phyloP scores from a whole-genome alignment of 2,113 vertebrate genomes.

The Phalacrocorax aristotelis region DNA sequence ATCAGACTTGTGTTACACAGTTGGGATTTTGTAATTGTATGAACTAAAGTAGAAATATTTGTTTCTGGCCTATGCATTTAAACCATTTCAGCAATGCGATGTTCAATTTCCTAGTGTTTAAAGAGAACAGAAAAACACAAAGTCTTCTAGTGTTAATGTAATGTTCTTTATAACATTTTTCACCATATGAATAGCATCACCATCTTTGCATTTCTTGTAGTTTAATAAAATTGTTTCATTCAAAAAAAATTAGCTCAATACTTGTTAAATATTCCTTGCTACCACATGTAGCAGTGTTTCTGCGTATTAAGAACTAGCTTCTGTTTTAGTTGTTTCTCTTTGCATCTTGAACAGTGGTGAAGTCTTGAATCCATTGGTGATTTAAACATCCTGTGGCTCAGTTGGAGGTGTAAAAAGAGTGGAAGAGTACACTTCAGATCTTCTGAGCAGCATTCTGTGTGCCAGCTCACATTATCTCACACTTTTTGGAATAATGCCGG shows the following conservation, averaged over 20 bases:
- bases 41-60: conserved; percentile 13
- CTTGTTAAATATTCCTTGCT: neutral
- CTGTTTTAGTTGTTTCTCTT: neutral
- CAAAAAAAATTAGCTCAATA: neutral
- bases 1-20: conserved; percentile 38
- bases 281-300: neutral
- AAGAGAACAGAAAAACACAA: neutral
- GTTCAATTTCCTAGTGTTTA: neutral
- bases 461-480: neutral
- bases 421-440: neutral
- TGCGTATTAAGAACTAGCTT: neutral
- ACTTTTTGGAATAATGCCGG: neutral
- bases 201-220: neutral
- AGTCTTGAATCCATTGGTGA: neutral
- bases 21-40: conserved; percentile 29
- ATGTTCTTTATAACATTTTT: neutral
- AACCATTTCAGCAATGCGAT: conserved; percentile 18
- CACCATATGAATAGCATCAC: neutral
- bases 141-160: neutral
- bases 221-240: conserved; percentile 28
- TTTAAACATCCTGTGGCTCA: neutral
- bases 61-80: conserved; percentile 53
- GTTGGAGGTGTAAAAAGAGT: neutral
- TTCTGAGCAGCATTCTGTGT: neutral
- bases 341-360: neutral